Base-by-base conservation (phyloP, 2,888 invertebrate species). In the Coelogynopora nodosa region DNA sequence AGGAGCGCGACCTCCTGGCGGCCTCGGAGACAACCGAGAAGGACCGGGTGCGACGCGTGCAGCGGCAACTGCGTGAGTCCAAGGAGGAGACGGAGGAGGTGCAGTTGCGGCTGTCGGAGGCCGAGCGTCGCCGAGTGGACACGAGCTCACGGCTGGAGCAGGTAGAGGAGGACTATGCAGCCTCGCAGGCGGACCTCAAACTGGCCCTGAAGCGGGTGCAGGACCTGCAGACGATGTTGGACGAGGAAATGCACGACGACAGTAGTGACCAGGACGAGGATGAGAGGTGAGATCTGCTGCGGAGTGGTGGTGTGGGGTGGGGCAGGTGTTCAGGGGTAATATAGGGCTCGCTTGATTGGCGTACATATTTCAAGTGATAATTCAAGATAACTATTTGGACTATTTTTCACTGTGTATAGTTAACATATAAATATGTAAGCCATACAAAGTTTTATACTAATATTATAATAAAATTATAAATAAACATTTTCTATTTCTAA, bases 151-250 rank as follows among this genome's bases (percentile, higher is more conserved):
- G 31, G 0, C n/a, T 92, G 49, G 91, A 92, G 88, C 91, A 91
- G 81, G 87, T 91, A 67, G 92, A 93, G 87, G 89, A 90, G 18
- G 93, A 93, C 86, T 91, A 90, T 31, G 91, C 91, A 84, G 91
- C 92, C 86, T 90, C 90, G 31, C 92, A 92, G 88, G 91, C 91
- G 31, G 97, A 97, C 92, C 94, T 97, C 80, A 94, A 96, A 85
- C 93, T 97, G 86, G 97, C 97, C 0, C 93, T 96, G 87, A 94
- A 97, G 88, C 94, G 97, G 88, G 97, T 97, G 89, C 94, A 96
- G 82, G 97, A 97, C 90, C 93, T 98, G 88, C 97, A 97, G 91
- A 95, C 95, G 90, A 97, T 97, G 88, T 95, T 97, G 91, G 96
- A 96, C 89, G 96, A 92, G 27, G 92, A 91, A 85, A 88, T 91